These are phyloP conservation scores for Nebria brevicollis DNA, from an alignment of 2,888 invertebrate genomes.

Conservation along the genomic window DNA sequence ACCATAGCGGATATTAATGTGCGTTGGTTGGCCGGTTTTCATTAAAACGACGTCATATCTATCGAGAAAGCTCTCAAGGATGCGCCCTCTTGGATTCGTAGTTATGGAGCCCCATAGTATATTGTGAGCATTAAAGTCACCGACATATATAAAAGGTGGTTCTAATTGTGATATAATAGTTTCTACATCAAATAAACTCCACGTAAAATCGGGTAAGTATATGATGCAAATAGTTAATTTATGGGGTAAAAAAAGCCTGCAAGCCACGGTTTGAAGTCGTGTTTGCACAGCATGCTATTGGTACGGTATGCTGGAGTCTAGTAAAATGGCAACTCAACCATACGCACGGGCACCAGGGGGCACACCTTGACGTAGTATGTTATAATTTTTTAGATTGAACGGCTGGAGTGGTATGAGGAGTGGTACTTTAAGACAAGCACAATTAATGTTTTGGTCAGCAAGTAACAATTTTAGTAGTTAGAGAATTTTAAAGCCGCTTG, in stretches of 20 bases:
- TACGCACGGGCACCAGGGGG: background rate
- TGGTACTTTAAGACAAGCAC: background rate
- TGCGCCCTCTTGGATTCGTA: constrained; percentile 44
- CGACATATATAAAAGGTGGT: background rate
- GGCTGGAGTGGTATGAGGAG: background rate
- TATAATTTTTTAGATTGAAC: background rate
- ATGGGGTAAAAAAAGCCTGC: background rate
- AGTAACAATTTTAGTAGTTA: background rate
- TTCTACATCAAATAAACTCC: background rate
- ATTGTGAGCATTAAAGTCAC: constrained; percentile 50
- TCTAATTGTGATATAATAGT: background rate
- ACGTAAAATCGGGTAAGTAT: background rate
- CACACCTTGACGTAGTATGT: background rate
- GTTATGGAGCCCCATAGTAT: constrained; percentile 48
- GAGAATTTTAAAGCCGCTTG: background rate
- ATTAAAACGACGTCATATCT: constrained; percentile 18
- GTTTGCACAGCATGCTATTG: background rate
- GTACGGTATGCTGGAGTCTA: background rate
- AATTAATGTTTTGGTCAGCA: background rate
- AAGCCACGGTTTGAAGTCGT: background rate
- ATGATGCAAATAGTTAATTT: constrained; percentile 4
- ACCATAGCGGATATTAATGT: constrained; percentile 46
- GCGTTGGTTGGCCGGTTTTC: constrained; percentile 36
- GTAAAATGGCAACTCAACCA: background rate
- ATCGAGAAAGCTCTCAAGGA: constrained; percentile 45